Conservation (phyloP, 2,113 vertebrate genomes). For the Craseonycteris thonglongyai region DNA sequence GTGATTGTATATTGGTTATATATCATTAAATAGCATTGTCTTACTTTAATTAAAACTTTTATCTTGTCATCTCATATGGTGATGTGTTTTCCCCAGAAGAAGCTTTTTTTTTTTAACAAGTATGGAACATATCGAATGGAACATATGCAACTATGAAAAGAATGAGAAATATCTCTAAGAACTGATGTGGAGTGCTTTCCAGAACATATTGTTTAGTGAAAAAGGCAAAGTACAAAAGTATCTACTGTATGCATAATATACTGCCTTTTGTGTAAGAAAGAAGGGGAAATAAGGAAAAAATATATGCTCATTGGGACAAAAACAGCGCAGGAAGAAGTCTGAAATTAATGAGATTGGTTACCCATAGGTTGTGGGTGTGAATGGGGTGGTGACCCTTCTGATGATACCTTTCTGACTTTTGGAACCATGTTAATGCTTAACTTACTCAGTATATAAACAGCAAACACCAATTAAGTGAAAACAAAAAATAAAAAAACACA, state of each 20-base stretch:
- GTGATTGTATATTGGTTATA: neutral
- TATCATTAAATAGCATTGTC: neutral
- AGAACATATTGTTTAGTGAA: neutral
- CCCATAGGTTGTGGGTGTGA: neutral
- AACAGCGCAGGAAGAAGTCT: neutral
- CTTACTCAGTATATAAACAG: neutral
- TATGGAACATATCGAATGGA: neutral
- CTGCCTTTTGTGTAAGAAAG: neutral
- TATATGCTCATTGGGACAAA: neutral
- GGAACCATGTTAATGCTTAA: slow-evolving; percentile 31
- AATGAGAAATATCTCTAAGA: neutral
- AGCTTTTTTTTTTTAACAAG: neutral
- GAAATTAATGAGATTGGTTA: neutral
- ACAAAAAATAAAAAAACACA: neutral
- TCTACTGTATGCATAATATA: neutral
- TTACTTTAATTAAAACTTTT: slow-evolving; percentile 23
- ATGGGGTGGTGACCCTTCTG: neutral
- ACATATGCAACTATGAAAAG: neutral
- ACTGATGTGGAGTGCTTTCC: neutral
- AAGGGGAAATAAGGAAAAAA: slow-evolving; percentile 3
- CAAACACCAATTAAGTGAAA: neutral
- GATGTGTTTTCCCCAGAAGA: neutral
- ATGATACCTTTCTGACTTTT: neutral
- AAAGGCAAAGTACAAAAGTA: neutral
- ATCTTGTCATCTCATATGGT: neutral